These are phyloP conservation scores for Ecdyonurus torrentis DNA, from an alignment of 2,888 invertebrate genomes.

Conservation along the genomic window DNA sequence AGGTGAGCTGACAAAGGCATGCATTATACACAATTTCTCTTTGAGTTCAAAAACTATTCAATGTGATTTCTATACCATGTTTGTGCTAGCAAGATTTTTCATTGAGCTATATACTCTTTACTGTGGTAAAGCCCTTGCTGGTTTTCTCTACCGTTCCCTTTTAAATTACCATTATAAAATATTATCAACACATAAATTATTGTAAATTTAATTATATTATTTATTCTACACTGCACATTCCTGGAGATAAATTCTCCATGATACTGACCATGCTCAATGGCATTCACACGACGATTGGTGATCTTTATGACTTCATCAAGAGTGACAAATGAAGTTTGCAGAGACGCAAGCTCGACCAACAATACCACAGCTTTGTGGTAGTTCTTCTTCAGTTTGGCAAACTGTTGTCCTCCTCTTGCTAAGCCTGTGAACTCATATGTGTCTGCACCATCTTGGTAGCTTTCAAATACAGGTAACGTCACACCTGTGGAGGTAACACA, in stretches of 20 bases:
- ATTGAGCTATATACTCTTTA: too few species aligned
- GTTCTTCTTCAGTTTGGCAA: conserved; percentile 94
- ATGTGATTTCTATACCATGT: too few species aligned
- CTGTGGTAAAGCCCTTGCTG: too few species aligned
- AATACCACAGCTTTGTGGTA: conserved; percentile 92
- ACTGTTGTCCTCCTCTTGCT: conserved; percentile 93
- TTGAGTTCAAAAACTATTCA: too few species aligned
- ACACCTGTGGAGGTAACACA: conserved; percentile 46
- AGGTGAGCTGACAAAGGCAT: too few species aligned
- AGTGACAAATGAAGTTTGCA: conserved; percentile 97
- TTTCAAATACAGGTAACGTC: conserved; percentile 88
- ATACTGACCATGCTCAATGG: conserved; percentile 83
- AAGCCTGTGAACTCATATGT: conserved; percentile 93
- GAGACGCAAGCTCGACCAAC: conserved; percentile 88
- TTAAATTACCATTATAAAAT: background rate
- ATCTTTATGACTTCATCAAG: conserved; percentile 98
- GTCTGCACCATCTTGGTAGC: conserved; percentile 88
- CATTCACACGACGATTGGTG: conserved; percentile 97
- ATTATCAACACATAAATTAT: background rate
- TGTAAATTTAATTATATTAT: background rate
- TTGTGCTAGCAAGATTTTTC: too few species aligned
- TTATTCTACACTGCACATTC: background rate
- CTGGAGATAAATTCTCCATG: background rate
- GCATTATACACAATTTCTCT: too few species aligned
- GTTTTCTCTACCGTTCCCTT: background rate